Conservation (phyloP, 1,140 invertebrate species). For the Melanaphis sacchari region DNA sequence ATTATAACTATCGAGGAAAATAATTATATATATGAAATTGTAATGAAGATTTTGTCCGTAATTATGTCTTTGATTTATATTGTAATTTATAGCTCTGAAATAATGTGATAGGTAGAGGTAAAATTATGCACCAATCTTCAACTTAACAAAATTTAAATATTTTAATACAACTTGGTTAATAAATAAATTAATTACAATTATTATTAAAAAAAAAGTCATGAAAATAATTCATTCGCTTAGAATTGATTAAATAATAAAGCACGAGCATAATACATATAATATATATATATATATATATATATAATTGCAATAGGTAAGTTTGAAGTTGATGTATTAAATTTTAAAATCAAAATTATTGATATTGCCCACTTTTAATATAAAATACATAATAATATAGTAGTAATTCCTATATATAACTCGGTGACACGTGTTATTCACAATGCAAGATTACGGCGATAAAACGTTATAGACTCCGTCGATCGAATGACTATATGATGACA, state of each 20-base stretch:
- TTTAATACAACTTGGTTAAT: no score
- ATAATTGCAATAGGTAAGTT: neutral
- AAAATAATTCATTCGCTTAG: no score
- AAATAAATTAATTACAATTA: no score
- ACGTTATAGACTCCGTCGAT: neutral
- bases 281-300: neutral
- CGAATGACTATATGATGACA: neutral
- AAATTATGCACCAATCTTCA: no score
- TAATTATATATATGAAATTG: neutral
- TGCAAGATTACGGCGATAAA: neutral
- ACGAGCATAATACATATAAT: no score
- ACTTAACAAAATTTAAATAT: no score
- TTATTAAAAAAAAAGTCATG: no score
- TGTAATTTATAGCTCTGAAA: neutral
- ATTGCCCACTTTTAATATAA: neutral
- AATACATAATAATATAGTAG: neutral
- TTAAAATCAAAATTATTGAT: neutral
- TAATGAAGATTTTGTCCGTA: neutral
- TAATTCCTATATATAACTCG: neutral
- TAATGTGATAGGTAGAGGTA: neutral
- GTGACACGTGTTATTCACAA: neutral
- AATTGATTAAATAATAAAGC: no score
- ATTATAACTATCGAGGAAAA: accelerated
- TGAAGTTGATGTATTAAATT: neutral
- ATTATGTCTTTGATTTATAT: neutral